Percentiles rank a stretch among this genome's conserved stretches.
These are phyloP conservation scores for Electrona antarctica DNA, from an alignment of 2,113 vertebrate genomes.

Conservation along the genomic window DNA sequence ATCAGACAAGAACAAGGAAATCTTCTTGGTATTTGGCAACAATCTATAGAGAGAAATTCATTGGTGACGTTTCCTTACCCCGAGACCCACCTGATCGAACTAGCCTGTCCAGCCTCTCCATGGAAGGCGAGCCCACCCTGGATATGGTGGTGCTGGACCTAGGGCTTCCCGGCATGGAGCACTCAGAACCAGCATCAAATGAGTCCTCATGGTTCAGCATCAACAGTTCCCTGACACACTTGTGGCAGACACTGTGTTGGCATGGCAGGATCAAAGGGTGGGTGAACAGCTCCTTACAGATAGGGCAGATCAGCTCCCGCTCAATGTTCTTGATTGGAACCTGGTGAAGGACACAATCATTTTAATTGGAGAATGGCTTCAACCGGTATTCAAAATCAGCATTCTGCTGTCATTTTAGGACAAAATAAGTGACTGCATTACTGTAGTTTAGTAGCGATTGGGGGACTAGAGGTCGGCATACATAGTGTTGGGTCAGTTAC, in stretches of 20 bases:
- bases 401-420: too few relatives aligned
- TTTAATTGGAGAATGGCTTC: background rate
- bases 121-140: slow-evolving; percentile 86
- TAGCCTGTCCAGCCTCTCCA: slow-evolving; percentile 92
- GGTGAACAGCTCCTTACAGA: slow-evolving; percentile 96
- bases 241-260: slow-evolving; percentile 97
- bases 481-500: too few relatives aligned
- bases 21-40: background rate
- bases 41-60: background rate
- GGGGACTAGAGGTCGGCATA: too few relatives aligned
- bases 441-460: too few relatives aligned
- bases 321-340: slow-evolving; percentile 95
- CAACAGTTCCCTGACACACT: slow-evolving; percentile 94
- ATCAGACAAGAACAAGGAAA: background rate
- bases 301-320: slow-evolving; percentile 94
- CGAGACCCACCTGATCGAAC: slow-evolving; percentile 88
- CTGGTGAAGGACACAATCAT: slow-evolving; percentile 57
- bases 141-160: too few relatives aligned
- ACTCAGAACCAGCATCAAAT: slow-evolving; percentile 89
- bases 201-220: slow-evolving; percentile 88
- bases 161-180: slow-evolving; percentile 91
- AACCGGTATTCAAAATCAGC: too few relatives aligned
- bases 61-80: slow-evolving; percentile 45
- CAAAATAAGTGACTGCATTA: too few relatives aligned
- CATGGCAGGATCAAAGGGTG: slow-evolving; percentile 96